Conservation (phyloP, 2,888 invertebrate genomes). For the Synanthedon tipuliformis region DNA sequence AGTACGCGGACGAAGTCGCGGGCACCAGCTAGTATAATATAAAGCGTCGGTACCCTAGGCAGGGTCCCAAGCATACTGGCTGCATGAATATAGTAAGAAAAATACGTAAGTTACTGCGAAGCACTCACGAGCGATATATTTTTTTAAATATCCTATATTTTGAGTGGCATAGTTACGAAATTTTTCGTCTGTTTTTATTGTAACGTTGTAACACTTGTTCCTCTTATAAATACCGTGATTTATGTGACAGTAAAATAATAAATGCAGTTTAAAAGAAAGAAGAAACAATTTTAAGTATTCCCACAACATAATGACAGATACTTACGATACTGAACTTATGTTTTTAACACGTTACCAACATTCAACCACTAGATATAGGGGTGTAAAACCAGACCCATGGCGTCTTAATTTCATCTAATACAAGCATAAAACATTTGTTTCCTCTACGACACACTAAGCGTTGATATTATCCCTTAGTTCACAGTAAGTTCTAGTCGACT, state of each 20-base stretch:
- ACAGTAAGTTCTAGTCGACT: background rate
- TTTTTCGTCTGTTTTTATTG: too few species aligned
- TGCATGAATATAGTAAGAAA: too few species aligned
- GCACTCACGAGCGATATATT: too few species aligned
- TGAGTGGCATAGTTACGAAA: too few species aligned
- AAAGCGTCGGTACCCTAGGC: too few species aligned
- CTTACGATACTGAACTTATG: conserved; percentile 46
- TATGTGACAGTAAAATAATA: conserved; percentile 33
- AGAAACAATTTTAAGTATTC: conserved; percentile 45
- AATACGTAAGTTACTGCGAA: too few species aligned
- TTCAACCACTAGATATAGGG: conserved; percentile 30
- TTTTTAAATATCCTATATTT: too few species aligned
- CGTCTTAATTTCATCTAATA: conserved; percentile 16
- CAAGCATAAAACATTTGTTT: conserved; percentile 45
- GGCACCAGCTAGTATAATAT: too few species aligned
- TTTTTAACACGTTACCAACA: conserved; percentile 24
- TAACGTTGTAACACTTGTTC: too few species aligned
- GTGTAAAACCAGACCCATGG: conserved; percentile 43
- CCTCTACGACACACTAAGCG: conserved; percentile 63
- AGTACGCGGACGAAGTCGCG: too few species aligned
- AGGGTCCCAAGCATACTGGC: too few species aligned
- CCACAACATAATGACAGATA: conserved; percentile 56
- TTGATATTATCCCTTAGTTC: conserved; percentile 7
- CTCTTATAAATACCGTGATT: conserved; percentile 11
- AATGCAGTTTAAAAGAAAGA: conserved; percentile 47